Evolutionary conservation across 1,140 invertebrate species (phyloP), one percentile per base, ranked within the genome.

Genomic region (Cherax destructor): DNA sequence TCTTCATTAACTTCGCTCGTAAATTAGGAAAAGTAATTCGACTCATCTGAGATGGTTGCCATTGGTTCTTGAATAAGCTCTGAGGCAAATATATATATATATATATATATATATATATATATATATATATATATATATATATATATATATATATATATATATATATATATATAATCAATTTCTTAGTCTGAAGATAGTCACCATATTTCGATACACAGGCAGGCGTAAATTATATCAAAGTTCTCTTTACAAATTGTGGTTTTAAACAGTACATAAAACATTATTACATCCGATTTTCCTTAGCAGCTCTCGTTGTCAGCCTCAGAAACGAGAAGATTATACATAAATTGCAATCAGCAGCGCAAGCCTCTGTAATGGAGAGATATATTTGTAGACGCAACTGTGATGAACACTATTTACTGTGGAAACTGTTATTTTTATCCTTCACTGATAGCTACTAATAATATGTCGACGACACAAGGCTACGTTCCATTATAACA

Each of bases 281-380:
- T 52, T 4, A 86, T 86, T 86, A 86, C 83, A 86, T 21, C 69
- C 69, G 49, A 65, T 76, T 86, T 86, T 47, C 52, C 72, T 76
- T 86, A 86, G 72, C 83, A 86, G 69, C n/a, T 47, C 69, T 56
- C 47, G 21, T 86, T 86, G 76, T 86, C 69, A 49, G 50, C 50
- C 56, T 5, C 41, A 69, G 21, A 30, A 49, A 76, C 83, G 47
- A 76, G 61, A 56, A 86, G 76, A 86, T 86, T 49, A 77, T 56
- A 86, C 52, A 86, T 86, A 86, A 86, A 86, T 86, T 76, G 83
- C 52, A 86, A 86, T 86, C 83, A 86, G 50, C 50, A 86, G 47
- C 24, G 83, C 83, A 56, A 76, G 47, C 11, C 52, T 50, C 41
- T 77, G 52, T 74, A 47, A 52, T 86, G 83, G 72, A 21, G 52